Percentiles rank a stretch among this genome's conserved stretches.
Conservation (phyloP, 2,797 vertebrate species). For the Crenichthys baileyi region DNA sequence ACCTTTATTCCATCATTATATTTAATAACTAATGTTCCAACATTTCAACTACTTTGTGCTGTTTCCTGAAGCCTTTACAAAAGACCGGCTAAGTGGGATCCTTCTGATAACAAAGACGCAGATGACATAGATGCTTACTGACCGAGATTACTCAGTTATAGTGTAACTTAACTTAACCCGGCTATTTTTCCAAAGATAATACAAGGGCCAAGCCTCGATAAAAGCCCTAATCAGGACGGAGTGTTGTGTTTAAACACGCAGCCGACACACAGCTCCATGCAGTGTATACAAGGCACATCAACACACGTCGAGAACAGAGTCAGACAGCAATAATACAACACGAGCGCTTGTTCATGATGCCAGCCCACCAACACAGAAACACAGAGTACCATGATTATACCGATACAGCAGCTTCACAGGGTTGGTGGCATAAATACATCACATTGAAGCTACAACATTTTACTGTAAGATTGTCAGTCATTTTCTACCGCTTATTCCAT, state of each 20-base stretch:
- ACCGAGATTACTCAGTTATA: conserved; percentile 11
- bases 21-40: neutral
- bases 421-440: neutral
- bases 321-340: conserved; percentile 26
- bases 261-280: neutral
- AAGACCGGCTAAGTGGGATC: neutral
- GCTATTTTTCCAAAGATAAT: conserved; percentile 23
- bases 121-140: conserved; percentile 35
- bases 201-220: conserved; percentile 7
- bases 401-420: conserved; percentile 9
- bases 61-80: neutral
- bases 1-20: neutral
- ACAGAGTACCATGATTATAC: conserved; percentile 1
- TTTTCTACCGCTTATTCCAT: too few species aligned
- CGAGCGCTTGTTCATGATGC: conserved; percentile 11
- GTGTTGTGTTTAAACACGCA: conserved; percentile 9
- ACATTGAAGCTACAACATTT: neutral
- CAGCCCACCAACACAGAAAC: conserved; percentile 19
- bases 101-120: conserved; percentile 9
- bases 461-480: neutral
- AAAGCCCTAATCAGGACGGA: conserved; percentile 30
- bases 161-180: neutral
- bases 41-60: neutral
- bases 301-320: conserved; percentile 10
- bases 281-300: conserved; percentile 28